These are phyloP conservation scores for Otis tarda DNA, from an alignment of 2,113 vertebrate genomes.

Conservation along the genomic window DNA sequence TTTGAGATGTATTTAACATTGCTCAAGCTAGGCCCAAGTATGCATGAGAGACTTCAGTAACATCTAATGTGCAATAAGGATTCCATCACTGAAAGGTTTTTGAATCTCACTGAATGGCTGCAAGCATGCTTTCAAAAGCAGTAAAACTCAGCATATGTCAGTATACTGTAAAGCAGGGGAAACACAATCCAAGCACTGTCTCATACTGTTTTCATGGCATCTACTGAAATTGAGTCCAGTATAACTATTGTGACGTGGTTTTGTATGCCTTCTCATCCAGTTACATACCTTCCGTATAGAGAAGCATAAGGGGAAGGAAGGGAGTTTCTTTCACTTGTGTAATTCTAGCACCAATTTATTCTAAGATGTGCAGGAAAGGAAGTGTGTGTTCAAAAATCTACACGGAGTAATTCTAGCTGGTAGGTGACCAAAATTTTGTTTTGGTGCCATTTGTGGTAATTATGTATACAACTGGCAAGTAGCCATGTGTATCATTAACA, in stretches of 20 bases:
- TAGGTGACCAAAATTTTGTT: neutral
- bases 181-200: neutral
- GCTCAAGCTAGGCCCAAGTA: neutral
- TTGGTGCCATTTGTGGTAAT: neutral
- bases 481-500: accelerated
- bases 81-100: neutral
- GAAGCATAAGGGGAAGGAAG: too few species aligned
- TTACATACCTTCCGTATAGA: neutral
- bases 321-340: neutral
- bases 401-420: neutral
- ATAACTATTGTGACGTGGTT: neutral
- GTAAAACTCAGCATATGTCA: neutral
- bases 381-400: neutral
- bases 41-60: neutral
- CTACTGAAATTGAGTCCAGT: neutral
- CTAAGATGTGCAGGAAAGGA: neutral
- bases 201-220: neutral
- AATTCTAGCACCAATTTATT: neutral
- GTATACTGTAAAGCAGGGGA: neutral
- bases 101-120: neutral
- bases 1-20: neutral
- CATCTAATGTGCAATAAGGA: neutral
- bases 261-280: neutral
- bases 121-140: conserved; percentile 26
- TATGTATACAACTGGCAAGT: neutral